Base-by-base conservation (phyloP, 2,113 vertebrate genomes). In the Neodon shergylaensis region DNA sequence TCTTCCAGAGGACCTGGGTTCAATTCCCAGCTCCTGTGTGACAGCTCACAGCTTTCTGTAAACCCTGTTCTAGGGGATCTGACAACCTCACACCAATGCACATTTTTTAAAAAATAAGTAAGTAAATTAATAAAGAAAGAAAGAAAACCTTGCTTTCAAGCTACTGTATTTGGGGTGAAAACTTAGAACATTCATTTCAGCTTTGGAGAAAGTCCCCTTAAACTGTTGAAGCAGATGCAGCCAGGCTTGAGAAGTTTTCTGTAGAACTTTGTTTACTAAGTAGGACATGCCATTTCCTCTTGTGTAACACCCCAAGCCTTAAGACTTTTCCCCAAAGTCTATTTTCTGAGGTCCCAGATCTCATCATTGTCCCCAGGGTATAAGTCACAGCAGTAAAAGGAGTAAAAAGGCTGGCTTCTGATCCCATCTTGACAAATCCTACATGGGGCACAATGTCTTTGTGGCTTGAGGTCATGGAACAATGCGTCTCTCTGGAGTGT, bases 241-340 rank as follows among this genome's bases (percentile, higher is more conserved):
- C 17, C 33, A 82, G 39, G 58, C 94, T 83, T 39, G 28, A 26
- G 49, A 90, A 76, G 26, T 70, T 84, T 84, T 76, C 39, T 11
- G 12, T 22, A 92, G 28, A 95, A 54, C 17, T 86, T 78, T 49
- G 88, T 61, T 89, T 26, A 47, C 36, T 74, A 17, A 73, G 28
- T 33, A 73, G 90, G 4, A 68, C 3, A 36, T 11, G 0, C 78
- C 83, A 76, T 21, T 44, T 74, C 76, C 68, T 95, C 33, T 92
- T 93, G 44, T 26, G 47, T 54, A 90, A 93, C 31, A 92, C 44
- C 44, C 39, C 39, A 54, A 24, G 70, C 78, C 83, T 95, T 58
- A 95, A 93, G 47, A 91, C 24, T 7, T 72, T 87, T 63, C n/a
- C 70, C 63, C 33, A 84, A 89, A 86, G 92, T 65, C 74, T 72